Percentiles rank a stretch among this genome's conserved stretches.
These are phyloP conservation scores for Neoniphon sammara DNA, from an alignment of 2,797 vertebrate species.

Conservation along the genomic window DNA sequence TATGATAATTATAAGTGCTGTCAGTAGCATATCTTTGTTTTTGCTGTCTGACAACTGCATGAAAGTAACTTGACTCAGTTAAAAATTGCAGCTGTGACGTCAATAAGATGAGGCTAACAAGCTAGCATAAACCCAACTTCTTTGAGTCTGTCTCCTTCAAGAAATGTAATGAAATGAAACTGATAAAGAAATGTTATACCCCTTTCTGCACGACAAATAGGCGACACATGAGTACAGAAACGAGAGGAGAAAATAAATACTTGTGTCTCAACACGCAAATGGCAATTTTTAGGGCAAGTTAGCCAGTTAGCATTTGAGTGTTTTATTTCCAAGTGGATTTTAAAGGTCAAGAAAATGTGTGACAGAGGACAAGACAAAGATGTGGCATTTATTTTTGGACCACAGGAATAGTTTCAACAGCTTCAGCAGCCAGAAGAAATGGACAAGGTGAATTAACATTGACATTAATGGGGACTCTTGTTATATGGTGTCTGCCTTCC, in stretches of 20 bases:
- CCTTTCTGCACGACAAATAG: slow-evolving; percentile 14
- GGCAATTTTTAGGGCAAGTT: slow-evolving; percentile 52
- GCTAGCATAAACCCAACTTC: slow-evolving; percentile 8
- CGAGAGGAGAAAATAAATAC: slow-evolving; percentile 16
- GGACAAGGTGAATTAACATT: slow-evolving; percentile 47
- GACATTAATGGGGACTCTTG: slow-evolving; percentile 39
- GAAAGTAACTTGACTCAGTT: slow-evolving; percentile 35
- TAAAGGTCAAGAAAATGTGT: slow-evolving; percentile 47
- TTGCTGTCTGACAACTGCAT: not conserved
- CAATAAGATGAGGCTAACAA: slow-evolving; percentile 27
- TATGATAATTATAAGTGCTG: no score
- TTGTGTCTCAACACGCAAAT: slow-evolving; percentile 32
- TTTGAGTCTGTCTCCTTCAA: no score
- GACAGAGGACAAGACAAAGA: slow-evolving; percentile 7
- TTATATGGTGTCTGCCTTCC: slow-evolving; percentile 15
- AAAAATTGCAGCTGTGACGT: slow-evolving; percentile 5
- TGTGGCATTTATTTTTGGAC: slow-evolving; percentile 21
- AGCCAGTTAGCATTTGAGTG: slow-evolving; percentile 19
- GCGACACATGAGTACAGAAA: not conserved
- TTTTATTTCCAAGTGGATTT: slow-evolving; percentile 4
- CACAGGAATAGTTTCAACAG: slow-evolving; percentile 17
- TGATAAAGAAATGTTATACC: not conserved
- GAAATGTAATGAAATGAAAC: slow-evolving; percentile 1
- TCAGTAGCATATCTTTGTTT: not conserved
- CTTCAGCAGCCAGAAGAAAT: slow-evolving; percentile 23